Evolutionary conservation across 2,888 invertebrate species (phyloP), one percentile per base, ranked within the genome.

Genomic region (Sinotaia quadrata): DNA sequence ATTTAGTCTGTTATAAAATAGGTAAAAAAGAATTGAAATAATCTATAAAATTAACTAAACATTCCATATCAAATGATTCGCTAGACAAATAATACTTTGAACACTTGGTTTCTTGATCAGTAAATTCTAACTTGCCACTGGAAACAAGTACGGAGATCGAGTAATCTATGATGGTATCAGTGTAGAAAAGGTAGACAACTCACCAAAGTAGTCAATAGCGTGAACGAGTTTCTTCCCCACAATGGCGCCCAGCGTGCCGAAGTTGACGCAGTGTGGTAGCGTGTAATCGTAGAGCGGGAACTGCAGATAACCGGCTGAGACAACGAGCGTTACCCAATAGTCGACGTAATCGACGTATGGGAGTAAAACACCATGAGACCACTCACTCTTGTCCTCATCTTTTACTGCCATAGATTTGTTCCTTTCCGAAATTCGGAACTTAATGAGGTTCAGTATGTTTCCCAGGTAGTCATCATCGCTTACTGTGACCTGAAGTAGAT

Each of bases 391-490:
- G 68, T 81, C 76, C 24, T 75, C 77, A 51, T 29, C 36, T 10
- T 37, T 52, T 0, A 61, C 52, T 1, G 58, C 67, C 12, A 85
- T 67, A 31, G 68, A 66, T 15, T 74, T 71, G 47, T 80, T 85
- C 79, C 83, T 82, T 41, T 81, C 76, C 5, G 72, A 68, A 59
- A 88, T 86, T 41, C 88, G 80, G 78, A 91, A 91, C 2, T 77
- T 77, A 49, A 90, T 87, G 0, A 90, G 89, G 76, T 89, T 88
- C 52, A 89, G 85, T 4, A 90, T 83, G 79, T 91, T 91, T 66
- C 87, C 86, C 78, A 91, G 91, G 73, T 91, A 89, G 78, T 91
- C 90, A 27, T 88, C 84, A 75, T 89, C 89, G 74, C n/a, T n/a
- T n/a, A n/a, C n/a, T n/a, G n/a, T n/a, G n/a, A n/a, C n/a, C n/a